phyloP scores from a whole-genome alignment of 2,113 vertebrate genomes.

The Zeus faber region DNA sequence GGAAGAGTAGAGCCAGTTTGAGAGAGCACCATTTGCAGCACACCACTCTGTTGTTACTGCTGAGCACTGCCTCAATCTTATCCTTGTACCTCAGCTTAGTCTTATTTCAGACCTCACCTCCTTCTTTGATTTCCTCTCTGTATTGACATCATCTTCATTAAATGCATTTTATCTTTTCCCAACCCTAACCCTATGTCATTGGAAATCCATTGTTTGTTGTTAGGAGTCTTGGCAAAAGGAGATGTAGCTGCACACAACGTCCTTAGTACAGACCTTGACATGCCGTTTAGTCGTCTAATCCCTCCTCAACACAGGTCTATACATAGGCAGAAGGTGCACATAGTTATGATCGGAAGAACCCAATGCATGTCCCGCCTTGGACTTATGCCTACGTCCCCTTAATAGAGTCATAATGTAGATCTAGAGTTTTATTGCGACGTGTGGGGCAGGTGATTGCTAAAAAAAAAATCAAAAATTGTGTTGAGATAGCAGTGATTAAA shows the following conservation, averaged over 20 bases:
- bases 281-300: not conserved
- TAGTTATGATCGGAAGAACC: slow-evolving; percentile 7
- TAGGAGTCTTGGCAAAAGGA: slow-evolving; percentile 2
- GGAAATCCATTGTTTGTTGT: slow-evolving; percentile 4
- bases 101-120: not conserved
- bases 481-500: too few relatives aligned
- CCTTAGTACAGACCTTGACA: slow-evolving; percentile 3
- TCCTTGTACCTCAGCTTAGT: not conserved
- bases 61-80: slow-evolving; percentile 4
- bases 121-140: not conserved
- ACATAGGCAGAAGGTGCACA: not conserved
- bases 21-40: not conserved
- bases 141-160: not conserved
- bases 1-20: too few relatives aligned
- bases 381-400: slow-evolving; percentile 5
- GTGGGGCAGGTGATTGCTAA: slow-evolving; percentile 3
- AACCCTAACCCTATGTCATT: not conserved
- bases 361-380: not conserved
- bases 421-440: not conserved
- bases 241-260: slow-evolving; percentile 7
- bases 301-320: not conserved
- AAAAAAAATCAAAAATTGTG: not conserved
- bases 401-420: slow-evolving; percentile 7
- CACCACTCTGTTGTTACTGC: slow-evolving; percentile 5
- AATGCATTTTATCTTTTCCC: slow-evolving; percentile 3